A percentile compares a stretch with the other conserved stretches of the same genome.
These are phyloP conservation scores for Oceanites oceanicus DNA, from an alignment of 2,113 vertebrate genomes.

Conservation along the genomic window DNA sequence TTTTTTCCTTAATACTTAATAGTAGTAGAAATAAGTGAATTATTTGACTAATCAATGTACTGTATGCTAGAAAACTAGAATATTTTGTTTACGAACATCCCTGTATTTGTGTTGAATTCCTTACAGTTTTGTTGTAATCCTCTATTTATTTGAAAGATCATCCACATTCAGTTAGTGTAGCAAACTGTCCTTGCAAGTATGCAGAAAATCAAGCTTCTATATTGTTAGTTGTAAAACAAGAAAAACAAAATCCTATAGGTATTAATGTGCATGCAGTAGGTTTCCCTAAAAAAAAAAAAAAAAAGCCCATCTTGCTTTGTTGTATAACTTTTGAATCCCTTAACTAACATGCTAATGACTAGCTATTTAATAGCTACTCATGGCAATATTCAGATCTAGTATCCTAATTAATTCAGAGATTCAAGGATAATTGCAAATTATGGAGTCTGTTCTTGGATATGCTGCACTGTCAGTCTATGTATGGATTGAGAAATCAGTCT, in stretches of 20 bases:
- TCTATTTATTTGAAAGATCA: neutral
- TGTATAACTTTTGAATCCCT: neutral
- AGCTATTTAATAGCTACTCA: neutral
- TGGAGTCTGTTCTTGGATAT: neutral
- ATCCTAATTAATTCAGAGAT: slow-evolving; percentile 10
- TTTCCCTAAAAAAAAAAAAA: neutral
- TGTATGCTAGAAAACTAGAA: neutral
- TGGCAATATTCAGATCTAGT: neutral
- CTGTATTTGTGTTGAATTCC: neutral
- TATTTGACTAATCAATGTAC: neutral
- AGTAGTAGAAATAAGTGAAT: neutral
- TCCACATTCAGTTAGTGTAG: neutral
- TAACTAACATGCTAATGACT: neutral
- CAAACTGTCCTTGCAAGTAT: neutral
- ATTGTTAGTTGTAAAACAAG: neutral
- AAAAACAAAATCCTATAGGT: neutral
- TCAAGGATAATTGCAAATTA: neutral
- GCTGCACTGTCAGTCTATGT: neutral
- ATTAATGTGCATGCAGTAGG: neutral
- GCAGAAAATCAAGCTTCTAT: neutral
- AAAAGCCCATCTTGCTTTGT: neutral
- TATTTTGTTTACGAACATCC: neutral
- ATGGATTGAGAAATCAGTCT: neutral
- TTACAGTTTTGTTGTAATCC: neutral
- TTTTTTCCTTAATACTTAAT: neutral